These are phyloP conservation scores for Neelides folsomi DNA, from an alignment of 2,888 invertebrate genomes.

Conservation along the genomic window DNA sequence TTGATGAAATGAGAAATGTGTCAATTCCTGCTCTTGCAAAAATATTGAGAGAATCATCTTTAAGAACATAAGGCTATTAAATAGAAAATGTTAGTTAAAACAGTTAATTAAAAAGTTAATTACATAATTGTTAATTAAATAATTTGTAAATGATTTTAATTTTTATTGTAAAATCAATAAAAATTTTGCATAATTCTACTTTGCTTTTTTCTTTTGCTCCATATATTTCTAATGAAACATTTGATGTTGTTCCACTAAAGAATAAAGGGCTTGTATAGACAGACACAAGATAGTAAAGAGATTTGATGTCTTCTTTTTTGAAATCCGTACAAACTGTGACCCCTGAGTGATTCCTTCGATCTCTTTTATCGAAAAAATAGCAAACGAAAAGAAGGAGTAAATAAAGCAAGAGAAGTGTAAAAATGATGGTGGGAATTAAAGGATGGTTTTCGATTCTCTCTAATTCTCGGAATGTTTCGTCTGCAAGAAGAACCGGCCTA, in stretches of 20 bases:
- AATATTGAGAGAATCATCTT: conserved; percentile 10
- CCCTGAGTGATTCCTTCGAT: conserved; percentile 11
- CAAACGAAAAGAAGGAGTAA: conserved; percentile 12
- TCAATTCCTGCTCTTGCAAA: conserved; percentile 17
- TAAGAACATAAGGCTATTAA: conserved; percentile 10
- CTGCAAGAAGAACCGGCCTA: no score
- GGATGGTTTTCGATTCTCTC: background rate
- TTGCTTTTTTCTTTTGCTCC: conserved; percentile 20
- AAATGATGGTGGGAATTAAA: background rate
- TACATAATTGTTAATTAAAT: no score
- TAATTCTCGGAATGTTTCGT: background rate
- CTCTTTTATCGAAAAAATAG: conserved; percentile 11
- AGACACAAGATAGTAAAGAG: conserved; percentile 21
- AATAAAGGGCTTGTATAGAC: conserved; percentile 22
- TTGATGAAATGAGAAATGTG: conserved; percentile 19
- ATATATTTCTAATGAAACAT: conserved; percentile 20
- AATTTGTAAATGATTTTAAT: no score
- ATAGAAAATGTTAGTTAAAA: no score
- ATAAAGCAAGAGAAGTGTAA: conserved; percentile 13
- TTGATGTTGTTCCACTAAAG: conserved; percentile 25
- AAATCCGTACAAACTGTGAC: conserved; percentile 24
- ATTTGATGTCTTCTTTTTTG: conserved; percentile 2
- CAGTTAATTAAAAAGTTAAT: background rate
- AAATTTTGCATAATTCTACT: no score
- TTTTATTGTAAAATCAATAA: no score